A percentile compares a stretch with the other conserved stretches of the same genome.
phyloP scores from a whole-genome alignment of 2,113 vertebrate genomes.

The Hemicordylus capensis region DNA sequence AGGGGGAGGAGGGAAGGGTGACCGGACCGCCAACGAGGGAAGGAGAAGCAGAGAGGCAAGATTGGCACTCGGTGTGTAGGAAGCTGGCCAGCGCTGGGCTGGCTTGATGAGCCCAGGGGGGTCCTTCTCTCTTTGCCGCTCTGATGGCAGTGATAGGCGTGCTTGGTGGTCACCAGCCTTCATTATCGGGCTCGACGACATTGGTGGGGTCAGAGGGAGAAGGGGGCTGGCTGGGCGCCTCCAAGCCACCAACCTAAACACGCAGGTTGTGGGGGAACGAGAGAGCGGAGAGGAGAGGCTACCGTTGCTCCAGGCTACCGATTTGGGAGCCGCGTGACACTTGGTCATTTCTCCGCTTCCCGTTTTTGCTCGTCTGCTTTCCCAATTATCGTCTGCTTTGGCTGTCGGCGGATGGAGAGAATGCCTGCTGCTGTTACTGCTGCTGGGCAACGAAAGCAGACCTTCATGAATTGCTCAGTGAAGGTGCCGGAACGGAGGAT shows the following conservation, averaged over 20 bases:
- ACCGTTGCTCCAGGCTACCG: slow-evolving; percentile 44
- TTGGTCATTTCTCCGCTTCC: slow-evolving; percentile 22
- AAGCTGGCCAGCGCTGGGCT: slow-evolving; percentile 28
- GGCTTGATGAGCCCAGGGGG: slow-evolving; percentile 62
- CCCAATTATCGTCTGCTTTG: neutral
- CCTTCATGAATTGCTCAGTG: neutral
- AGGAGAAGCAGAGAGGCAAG: slow-evolving; percentile 34
- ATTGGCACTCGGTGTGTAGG: slow-evolving; percentile 37
- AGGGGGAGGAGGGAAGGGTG: slow-evolving; percentile 50
- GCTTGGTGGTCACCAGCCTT: slow-evolving; percentile 59
- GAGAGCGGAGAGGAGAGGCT: slow-evolving; percentile 33
- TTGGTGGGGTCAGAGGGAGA: neutral
- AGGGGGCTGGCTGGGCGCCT: slow-evolving; percentile 41
- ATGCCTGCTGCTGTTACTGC: accelerated
- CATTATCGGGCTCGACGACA: slow-evolving; percentile 35
- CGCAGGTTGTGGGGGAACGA: neutral
- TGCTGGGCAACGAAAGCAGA: neutral
- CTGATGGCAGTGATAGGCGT: slow-evolving; percentile 54
- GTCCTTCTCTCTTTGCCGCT: slow-evolving; percentile 6
- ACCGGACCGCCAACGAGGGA: slow-evolving; percentile 49
- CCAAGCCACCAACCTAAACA: neutral
- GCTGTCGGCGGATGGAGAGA: neutral
- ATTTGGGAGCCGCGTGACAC: slow-evolving; percentile 19
- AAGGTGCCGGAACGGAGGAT: too few species aligned
- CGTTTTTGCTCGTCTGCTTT: slow-evolving; percentile 10